Conservation (phyloP, 2,888 invertebrate species). For the Timema cristinae region DNA sequence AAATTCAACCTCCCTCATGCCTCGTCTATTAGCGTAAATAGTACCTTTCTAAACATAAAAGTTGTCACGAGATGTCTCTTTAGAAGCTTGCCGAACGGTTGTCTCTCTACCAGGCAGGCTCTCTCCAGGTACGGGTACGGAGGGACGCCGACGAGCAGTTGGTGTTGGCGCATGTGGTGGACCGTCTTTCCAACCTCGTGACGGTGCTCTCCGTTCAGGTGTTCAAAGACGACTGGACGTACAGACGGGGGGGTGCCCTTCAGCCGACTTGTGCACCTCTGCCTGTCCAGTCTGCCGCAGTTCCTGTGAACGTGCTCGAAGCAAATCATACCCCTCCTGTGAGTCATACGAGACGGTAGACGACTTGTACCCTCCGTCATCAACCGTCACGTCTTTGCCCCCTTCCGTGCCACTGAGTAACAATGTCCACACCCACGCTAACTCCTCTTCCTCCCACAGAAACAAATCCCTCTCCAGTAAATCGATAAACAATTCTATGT, state of each 20-base stretch:
- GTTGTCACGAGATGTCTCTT: constrained; percentile 13
- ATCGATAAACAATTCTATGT: too few relatives aligned
- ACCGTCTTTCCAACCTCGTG: constrained; percentile 53
- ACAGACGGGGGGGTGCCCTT: constrained; percentile 14
- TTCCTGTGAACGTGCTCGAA: too few relatives aligned
- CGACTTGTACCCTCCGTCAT: background rate
- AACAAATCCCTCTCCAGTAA: too few relatives aligned
- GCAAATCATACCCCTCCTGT: constrained; percentile 1
- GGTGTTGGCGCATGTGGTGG: constrained; percentile 55
- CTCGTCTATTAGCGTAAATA: too few relatives aligned
- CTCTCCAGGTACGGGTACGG: constrained; percentile 55
- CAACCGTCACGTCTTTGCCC: background rate
- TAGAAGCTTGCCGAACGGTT: background rate
- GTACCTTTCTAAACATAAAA: background rate
- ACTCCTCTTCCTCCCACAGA: too few relatives aligned
- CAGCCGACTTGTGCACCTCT: background rate
- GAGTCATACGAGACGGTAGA: background rate
- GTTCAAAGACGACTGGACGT: constrained; percentile 32
- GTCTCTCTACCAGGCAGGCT: constrained; percentile 46
- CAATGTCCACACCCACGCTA: background rate
- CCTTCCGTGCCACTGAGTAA: background rate
- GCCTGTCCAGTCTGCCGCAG: too few relatives aligned
- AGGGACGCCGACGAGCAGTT: constrained; percentile 59
- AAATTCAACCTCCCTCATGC: too few relatives aligned
- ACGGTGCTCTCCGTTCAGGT: constrained; percentile 55